phyloP scores from a whole-genome alignment of 2,797 vertebrate genomes.

The Scomberomorus guttatus region DNA sequence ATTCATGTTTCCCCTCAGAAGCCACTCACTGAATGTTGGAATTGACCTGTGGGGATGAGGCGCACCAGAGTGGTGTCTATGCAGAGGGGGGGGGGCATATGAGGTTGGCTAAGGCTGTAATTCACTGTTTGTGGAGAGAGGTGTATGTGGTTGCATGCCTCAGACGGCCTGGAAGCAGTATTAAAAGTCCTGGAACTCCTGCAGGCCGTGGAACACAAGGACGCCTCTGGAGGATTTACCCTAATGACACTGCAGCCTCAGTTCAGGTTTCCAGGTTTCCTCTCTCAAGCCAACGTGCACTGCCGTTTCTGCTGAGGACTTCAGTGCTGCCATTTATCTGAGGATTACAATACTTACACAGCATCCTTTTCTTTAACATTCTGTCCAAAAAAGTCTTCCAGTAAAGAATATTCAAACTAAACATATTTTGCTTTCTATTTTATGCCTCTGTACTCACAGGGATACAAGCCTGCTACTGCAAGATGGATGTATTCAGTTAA shows the following conservation, averaged over 20 bases:
- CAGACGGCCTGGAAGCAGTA: conserved; percentile 45
- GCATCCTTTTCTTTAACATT: not conserved
- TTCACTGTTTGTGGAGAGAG: conserved; percentile 52
- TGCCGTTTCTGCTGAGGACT: not conserved
- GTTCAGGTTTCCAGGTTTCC: conserved; percentile 4
- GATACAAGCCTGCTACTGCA: not conserved
- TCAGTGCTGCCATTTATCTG: not conserved
- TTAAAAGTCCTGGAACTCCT: conserved; percentile 24
- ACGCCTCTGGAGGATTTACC: conserved; percentile 7
- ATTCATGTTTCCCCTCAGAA: conserved; percentile 27
- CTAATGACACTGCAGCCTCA: conserved; percentile 40
- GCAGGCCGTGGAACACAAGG: not conserved
- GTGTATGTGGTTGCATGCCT: conserved; percentile 52
- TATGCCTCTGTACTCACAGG: not conserved
- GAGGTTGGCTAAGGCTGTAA: conserved; percentile 23
- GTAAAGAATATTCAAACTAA: not conserved
- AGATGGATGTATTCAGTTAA: not conserved
- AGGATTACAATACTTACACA: not conserved
- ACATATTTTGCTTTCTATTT: not conserved
- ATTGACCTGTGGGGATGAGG: conserved; percentile 53
- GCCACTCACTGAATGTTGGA: conserved; percentile 42
- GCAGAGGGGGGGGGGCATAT: not conserved
- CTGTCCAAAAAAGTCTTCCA: not conserved
- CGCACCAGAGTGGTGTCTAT: conserved; percentile 41
- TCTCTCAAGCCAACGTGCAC: not conserved